Base-by-base conservation (phyloP, 2,888 invertebrate genomes). In the Ochlodes sylvanus region DNA sequence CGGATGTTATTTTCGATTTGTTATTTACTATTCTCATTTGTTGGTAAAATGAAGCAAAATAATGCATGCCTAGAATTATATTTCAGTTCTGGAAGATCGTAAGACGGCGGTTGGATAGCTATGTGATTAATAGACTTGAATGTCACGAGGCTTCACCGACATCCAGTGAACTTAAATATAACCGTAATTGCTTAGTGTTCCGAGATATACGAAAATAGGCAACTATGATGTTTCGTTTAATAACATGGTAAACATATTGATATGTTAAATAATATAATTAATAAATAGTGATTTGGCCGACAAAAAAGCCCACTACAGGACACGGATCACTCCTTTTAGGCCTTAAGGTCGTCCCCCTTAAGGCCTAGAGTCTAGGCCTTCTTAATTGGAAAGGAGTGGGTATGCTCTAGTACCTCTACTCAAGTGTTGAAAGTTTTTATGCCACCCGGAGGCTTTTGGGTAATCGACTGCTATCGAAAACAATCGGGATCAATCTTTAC, bases 71-170 rank as follows among this genome's bases (percentile, higher is more conserved):
- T 73, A 71, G 76, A 77, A 75, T 75, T 75, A 77, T 84, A 83
- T 83, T 84, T 83, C 79, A 80, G 83, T 79, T 75, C 72, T 77
- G 72, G 76, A 75, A 76, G 78, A 78, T 79, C 79, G 79, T 78
- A 79, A 83, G 77, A 81, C 80, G 83, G 80, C 82, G 79, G 78
- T 80, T 73, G 80, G 75, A 77, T 74, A 63, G 63, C 42, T 21
- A 74, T 71, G 80, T 91, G 90, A 91, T 90, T 90, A 90, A 91
- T 91, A 84, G 88, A 79, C 72, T 66, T 69, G 68, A 76, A 80
- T 88, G 90, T 89, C 89, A 86, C 84, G 81, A 82, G 85, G 82
- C 80, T 78, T 77, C 69, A 55, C 69, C 81, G 83, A 83, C 85
- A 86, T 85, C 84, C 71, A 70, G 65, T 34, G 21, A 44, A 50